Conservation (phyloP, 37 sponge, comb jelly and placozoan genomes). For the Crambe crambe region DNA sequence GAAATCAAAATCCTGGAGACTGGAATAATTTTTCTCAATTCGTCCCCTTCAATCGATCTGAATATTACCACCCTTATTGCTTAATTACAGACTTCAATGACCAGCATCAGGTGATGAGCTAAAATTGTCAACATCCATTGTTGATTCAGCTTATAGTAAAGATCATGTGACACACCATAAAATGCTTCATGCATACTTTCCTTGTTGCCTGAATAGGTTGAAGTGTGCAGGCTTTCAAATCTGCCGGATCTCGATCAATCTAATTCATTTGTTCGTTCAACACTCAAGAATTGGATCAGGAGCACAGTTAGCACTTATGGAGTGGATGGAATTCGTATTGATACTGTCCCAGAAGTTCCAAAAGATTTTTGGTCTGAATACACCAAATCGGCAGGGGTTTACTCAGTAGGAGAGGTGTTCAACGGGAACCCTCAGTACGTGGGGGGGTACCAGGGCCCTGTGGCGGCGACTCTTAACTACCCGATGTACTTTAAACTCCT, state of each 20-base stretch:
- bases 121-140: neutral
- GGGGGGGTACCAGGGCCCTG: slow-evolving; percentile 58
- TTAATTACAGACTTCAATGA: slow-evolving; percentile 68
- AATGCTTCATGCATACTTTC: no score
- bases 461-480: slow-evolving; percentile 71
- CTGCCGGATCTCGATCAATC: slow-evolving; percentile 82
- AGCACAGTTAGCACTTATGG: slow-evolving; percentile 44
- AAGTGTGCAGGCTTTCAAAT: slow-evolving; percentile 76
- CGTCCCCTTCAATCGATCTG: slow-evolving; percentile 69
- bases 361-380: slow-evolving; percentile 76
- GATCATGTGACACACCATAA: no score
- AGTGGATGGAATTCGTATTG: slow-evolving; percentile 78
- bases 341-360: slow-evolving; percentile 75
- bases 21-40: slow-evolving; percentile 67
- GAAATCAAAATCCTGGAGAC: slow-evolving; percentile 62
- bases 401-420: slow-evolving; percentile 73
- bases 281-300: slow-evolving; percentile 62
- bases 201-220: slow-evolving; percentile 69
- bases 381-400: slow-evolving; percentile 58
- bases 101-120: slow-evolving; percentile 52
- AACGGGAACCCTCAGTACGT: slow-evolving; percentile 69
- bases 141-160: neutral
- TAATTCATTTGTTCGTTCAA: slow-evolving; percentile 65
- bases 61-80: slow-evolving; percentile 78
- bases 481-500: slow-evolving; percentile 78